Base-by-base conservation (phyloP, 53 echinoderm and acorn worm genomes). In the Echinometra lucunter region DNA sequence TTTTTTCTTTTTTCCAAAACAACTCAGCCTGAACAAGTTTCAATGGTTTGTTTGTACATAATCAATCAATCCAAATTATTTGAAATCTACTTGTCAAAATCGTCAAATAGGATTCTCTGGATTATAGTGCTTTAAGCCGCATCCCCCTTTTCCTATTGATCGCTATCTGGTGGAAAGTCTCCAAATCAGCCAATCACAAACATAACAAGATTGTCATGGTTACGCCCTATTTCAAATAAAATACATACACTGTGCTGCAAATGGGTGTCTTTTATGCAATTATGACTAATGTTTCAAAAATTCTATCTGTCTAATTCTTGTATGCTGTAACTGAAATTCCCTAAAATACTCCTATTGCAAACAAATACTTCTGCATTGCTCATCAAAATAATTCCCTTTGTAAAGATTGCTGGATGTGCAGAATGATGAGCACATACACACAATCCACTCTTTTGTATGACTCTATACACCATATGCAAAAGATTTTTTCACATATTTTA, bases 291-390 rank as follows among this genome's bases (percentile, higher is more conserved):
- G 47, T 49, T 28, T 85, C 0, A 12, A 28, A 11, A 49, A 85
- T 85, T 49, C 85, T 49, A 49, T 85, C 49, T 28, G n/a, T 85
- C 45, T 49, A 63, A 85, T 28, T 49, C 85, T 85, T 49, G 19
- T 21, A 21, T 25, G 49, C n/a, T n/a, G n/a, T n/a, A 85, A 27
- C 47, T 49, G n/a, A 85, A n/a, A 85, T 85, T 85, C 53, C 49
- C 47, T 85, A 85, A n/a, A 85, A 47, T 30, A 11, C 21, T 30
- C 30, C 19, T 85, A 49, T 28, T 42, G 85, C 12, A 49, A 16
- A 81, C 81, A 81, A 85, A 85, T n/a, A 19, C 19, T 42, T 38
- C 49, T 85, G 13, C 1, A 85, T 47, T 11, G n/a, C 8, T 23
- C 49, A 15, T 4, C 63, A 63, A 63, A 63, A 63, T 15, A 23